Conservation (phyloP, 1,140 invertebrate species). For the Eupeodes corollae region DNA sequence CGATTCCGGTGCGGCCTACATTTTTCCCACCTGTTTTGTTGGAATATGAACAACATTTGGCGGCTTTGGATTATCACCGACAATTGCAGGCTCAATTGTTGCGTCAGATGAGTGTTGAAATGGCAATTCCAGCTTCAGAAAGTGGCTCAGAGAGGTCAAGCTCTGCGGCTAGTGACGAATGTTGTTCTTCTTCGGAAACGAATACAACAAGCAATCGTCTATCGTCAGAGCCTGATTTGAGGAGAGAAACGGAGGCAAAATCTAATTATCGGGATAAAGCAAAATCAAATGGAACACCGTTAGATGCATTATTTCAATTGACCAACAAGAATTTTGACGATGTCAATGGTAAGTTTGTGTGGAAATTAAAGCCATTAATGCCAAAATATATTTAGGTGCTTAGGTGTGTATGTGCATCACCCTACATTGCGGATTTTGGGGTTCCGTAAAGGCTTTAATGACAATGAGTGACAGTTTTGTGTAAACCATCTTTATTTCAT, state of each 20-base stretch:
- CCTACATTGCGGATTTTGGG: too few relatives aligned
- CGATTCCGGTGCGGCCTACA: slow-evolving; percentile 18
- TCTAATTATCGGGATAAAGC: slow-evolving; percentile 17
- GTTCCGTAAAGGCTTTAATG: too few relatives aligned
- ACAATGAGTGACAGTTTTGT: too few relatives aligned
- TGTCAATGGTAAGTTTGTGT: slow-evolving; percentile 46
- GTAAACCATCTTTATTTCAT: too few relatives aligned
- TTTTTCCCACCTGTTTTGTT: slow-evolving; percentile 31
- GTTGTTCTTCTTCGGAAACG: slow-evolving; percentile 51
- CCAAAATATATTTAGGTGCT: too few relatives aligned
- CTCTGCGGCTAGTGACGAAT: slow-evolving; percentile 49
- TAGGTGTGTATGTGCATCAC: too few relatives aligned
- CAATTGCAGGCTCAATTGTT: slow-evolving; percentile 34
- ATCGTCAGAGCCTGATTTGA: slow-evolving; percentile 6
- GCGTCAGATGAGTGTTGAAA: slow-evolving; percentile 34
- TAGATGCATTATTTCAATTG: slow-evolving; percentile 94
- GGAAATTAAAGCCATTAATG: not conserved
- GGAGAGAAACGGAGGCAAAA: not conserved
- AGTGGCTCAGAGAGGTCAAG: slow-evolving; percentile 46
- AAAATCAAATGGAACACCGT: slow-evolving; percentile 57
- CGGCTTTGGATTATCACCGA: slow-evolving; percentile 43
- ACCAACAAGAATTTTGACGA: slow-evolving; percentile 93
- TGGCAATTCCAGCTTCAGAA: slow-evolving; percentile 29
- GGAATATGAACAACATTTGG: slow-evolving; percentile 41
- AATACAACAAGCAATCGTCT: slow-evolving; percentile 2